Percentiles rank a stretch among this genome's conserved stretches.
These are phyloP conservation scores for Catocala sponsa DNA, from an alignment of 2,888 invertebrate species.

Conservation along the genomic window DNA sequence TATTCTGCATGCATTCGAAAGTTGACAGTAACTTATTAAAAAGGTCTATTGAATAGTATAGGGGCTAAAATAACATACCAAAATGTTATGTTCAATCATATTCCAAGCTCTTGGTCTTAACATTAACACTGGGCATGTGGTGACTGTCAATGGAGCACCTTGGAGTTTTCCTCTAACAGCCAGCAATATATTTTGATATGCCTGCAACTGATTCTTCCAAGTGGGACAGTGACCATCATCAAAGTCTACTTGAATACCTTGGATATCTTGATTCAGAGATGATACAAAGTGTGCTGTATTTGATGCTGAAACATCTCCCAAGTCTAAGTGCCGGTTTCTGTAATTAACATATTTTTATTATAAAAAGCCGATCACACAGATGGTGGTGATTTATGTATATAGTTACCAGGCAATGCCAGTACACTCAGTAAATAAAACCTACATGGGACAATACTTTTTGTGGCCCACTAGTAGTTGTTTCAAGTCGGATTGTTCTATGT, in stretches of 20 bases:
- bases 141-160: constrained; percentile 82
- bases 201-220: constrained; percentile 90
- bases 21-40: too few species aligned
- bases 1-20: too few species aligned
- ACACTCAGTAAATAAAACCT: too few species aligned
- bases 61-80: constrained; percentile 65
- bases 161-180: constrained; percentile 85
- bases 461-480: too few species aligned
- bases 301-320: constrained; percentile 90
- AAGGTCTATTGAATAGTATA: too few species aligned
- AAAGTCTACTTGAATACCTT: constrained; percentile 90
- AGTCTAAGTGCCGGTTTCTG: constrained; percentile 89
- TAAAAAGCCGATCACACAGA: too few species aligned
- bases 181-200: constrained; percentile 88
- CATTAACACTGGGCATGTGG: constrained; percentile 89
- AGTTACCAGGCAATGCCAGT: too few species aligned
- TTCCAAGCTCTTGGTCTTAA: constrained; percentile 92
- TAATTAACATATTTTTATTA: too few species aligned
- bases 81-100: constrained; percentile 90
- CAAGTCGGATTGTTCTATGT: too few species aligned
- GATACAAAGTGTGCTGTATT: constrained; percentile 87
- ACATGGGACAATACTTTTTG: too few species aligned
- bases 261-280: constrained; percentile 86
- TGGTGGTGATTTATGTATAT: too few species aligned
- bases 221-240: constrained; percentile 93